Evolutionary conservation across 2,113 vertebrate species (phyloP).

Genomic region (Rhynchopsitta pachyrhyncha): DNA sequence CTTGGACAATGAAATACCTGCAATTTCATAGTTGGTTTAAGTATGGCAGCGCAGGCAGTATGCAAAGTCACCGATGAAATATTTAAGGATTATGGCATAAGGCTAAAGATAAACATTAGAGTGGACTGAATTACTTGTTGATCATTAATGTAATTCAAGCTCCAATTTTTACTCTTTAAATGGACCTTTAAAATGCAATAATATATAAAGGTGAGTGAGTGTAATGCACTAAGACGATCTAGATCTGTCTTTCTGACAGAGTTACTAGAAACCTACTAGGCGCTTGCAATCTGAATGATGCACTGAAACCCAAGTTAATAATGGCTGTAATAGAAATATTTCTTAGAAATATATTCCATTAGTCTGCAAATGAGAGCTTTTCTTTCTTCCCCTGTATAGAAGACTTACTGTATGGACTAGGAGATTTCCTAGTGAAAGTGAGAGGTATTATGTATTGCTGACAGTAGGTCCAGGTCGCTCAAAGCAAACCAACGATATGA

Average conservation of each 20-base stretch:
- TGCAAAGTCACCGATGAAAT: neutral
- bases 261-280: neutral
- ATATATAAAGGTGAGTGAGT: neutral
- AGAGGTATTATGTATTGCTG: neutral
- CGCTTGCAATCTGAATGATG: neutral
- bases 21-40: neutral
- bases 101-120: neutral
- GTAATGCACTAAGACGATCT: neutral
- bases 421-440: neutral
- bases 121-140: neutral
- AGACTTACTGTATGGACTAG: neutral
- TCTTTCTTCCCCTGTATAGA: neutral
- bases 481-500: neutral
- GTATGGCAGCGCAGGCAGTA: neutral
- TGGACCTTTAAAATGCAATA: neutral
- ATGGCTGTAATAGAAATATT: neutral
- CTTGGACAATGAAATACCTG: neutral
- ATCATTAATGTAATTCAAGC: neutral
- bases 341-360: neutral
- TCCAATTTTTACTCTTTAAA: neutral
- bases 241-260: neutral
- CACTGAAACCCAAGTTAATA: neutral
- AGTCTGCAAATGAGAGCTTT: neutral
- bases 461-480: neutral
- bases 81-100: neutral